Evolutionary conservation across 2,797 vertebrate species (phyloP).

Genomic region (Somateria mollissima): DNA sequence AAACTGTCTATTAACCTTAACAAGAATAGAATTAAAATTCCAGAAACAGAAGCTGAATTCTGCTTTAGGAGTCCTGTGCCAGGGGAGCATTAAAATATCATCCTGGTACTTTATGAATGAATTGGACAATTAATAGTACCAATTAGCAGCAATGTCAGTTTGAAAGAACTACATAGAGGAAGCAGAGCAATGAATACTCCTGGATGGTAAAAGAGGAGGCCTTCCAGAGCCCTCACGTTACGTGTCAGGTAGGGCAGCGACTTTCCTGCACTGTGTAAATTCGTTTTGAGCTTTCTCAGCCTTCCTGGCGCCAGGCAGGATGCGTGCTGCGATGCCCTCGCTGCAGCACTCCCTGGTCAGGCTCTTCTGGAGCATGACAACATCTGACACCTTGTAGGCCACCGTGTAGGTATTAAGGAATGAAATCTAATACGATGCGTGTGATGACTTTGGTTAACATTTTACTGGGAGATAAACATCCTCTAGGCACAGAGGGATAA

Average conservation of each 20-base stretch:
- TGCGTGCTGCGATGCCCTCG: too few species aligned
- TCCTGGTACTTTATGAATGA: constrained; percentile 53
- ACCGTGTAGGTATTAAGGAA: accelerated
- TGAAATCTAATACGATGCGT: not conserved
- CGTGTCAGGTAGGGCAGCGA: not conserved
- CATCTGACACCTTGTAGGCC: not conserved
- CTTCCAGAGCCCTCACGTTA: not conserved
- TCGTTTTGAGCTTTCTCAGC: not conserved
- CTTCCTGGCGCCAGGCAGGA: not conserved
- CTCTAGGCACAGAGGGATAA: too few species aligned
- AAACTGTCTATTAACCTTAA: constrained; percentile 51
- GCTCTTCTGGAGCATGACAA: not conserved
- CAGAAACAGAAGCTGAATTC: not conserved
- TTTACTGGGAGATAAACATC: not conserved
- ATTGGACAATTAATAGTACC: constrained; percentile 32
- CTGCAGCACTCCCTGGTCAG: not conserved
- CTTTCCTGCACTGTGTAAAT: accelerated
- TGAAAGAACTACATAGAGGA: not conserved
- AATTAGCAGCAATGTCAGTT: constrained; percentile 10
- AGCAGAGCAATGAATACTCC: not conserved
- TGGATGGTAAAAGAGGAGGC: accelerated
- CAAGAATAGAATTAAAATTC: constrained; percentile 26
- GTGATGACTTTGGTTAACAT: not conserved
- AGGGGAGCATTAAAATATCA: not conserved
- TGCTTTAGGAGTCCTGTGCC: not conserved